phyloP scores from a whole-genome alignment of 1,140 invertebrate genomes.

The Acromyrmex heyeri region DNA sequence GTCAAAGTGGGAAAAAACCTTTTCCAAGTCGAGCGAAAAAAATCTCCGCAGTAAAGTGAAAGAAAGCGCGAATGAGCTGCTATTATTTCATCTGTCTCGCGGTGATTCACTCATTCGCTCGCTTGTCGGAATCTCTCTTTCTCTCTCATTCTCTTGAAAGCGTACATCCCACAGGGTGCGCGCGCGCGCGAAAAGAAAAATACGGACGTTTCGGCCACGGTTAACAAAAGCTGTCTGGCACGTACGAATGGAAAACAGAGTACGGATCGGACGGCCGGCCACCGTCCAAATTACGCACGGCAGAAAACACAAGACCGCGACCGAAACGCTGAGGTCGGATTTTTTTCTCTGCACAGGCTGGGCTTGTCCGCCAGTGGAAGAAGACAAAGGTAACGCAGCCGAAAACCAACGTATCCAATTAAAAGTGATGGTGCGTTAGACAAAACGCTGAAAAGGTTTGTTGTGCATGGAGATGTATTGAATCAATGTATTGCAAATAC shows the following conservation, averaged over 20 bases:
- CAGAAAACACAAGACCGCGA: conserved; percentile 25
- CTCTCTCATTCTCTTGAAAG: background rate
- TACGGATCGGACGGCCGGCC: background rate
- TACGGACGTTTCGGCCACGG: background rate
- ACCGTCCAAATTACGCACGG: conserved; percentile 47
- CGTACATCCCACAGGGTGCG: background rate
- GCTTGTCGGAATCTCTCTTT: background rate
- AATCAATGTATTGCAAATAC: background rate
- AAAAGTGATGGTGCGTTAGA: background rate
- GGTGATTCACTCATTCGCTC: background rate
- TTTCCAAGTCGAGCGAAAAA: conserved; percentile 14
- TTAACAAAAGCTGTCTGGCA: conserved; percentile 35
- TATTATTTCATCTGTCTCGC: conserved; percentile 51
- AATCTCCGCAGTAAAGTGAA: background rate
- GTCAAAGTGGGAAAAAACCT: conserved; percentile 30
- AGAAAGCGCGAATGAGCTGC: background rate
- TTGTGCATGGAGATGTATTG: background rate
- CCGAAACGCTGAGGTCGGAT: background rate
- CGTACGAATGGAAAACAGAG: conserved; percentile 23
- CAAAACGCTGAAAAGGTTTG: no score
- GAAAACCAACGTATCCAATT: conserved; percentile 40
- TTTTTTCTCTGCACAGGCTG: background rate
- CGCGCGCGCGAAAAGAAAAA: conserved; percentile 26
- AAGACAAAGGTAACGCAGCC: conserved; percentile 12
- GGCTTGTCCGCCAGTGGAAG: background rate